Conservation (phyloP, 2,888 invertebrate species). For the Drosophila helvetica region DNA sequence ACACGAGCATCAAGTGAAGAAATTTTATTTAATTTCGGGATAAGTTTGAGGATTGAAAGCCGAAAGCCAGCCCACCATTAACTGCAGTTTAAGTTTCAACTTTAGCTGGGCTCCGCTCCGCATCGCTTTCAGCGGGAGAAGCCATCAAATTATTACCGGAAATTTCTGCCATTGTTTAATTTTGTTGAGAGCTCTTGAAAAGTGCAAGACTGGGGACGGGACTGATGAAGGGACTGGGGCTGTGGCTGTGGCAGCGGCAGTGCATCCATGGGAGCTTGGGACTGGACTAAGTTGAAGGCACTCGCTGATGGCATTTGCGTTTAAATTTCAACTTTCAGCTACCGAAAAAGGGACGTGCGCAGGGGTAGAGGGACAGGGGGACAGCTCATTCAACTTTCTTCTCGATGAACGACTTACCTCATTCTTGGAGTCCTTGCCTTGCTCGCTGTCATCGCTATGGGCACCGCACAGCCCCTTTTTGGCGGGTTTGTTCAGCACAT, state of each 20-base stretch:
- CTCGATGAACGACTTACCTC: conserved; percentile 63
- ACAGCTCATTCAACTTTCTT: conserved; percentile 13
- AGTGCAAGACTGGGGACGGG: conserved; percentile 8
- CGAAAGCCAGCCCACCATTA: neutral
- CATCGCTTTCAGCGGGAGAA: conserved; percentile 20
- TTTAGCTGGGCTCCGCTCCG: neutral
- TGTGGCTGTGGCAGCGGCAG: neutral
- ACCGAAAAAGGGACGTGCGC: neutral
- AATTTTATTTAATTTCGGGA: conserved; percentile 29
- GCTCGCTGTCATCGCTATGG: conserved; percentile 71
- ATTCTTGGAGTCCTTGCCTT: conserved; percentile 65
- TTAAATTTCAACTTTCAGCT: conserved; percentile 55
- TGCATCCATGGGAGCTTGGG: neutral
- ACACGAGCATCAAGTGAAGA: conserved; percentile 18
- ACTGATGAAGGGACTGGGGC: neutral
- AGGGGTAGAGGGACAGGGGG: too few species aligned
- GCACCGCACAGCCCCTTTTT: conserved; percentile 42
- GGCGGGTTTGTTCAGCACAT: conserved; percentile 66
- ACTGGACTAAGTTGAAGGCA: conserved; percentile 21
- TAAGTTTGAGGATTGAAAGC: neutral
- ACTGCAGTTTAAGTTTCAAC: neutral
- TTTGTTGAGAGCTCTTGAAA: conserved; percentile 11
- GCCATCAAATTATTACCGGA: conserved; percentile 49
- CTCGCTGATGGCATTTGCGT: conserved; percentile 46
- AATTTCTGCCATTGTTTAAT: conserved; percentile 50